These are phyloP conservation scores for Teinopalpus imperialis DNA, from an alignment of 2,888 invertebrate genomes.

Conservation along the genomic window DNA sequence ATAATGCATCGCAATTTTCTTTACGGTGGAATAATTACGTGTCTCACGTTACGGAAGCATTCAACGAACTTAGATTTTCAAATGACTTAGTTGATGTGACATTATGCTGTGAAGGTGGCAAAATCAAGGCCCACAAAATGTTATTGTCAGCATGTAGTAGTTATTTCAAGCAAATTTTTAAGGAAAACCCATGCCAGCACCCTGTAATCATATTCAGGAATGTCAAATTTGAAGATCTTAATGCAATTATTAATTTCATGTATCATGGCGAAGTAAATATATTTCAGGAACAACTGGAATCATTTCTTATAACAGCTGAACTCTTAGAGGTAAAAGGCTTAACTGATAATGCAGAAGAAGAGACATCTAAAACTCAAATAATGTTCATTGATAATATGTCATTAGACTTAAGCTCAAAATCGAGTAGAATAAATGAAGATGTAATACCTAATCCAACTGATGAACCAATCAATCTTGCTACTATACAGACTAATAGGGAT, in stretches of 20 bases:
- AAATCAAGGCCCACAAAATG: conserved; percentile 92
- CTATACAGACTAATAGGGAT: conserved; percentile 58
- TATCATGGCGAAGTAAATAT: conserved; percentile 92
- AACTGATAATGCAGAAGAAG: conserved; percentile 82
- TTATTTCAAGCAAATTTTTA: conserved; percentile 87
- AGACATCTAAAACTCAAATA: conserved; percentile 57
- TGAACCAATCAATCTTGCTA: conserved; percentile 73
- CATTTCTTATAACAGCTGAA: conserved; percentile 90
- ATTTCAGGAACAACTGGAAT: conserved; percentile 88
- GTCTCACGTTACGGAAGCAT: conserved; percentile 89
- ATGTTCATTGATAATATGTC: conserved; percentile 60
- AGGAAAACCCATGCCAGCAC: conserved; percentile 91
- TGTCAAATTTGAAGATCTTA: conserved; percentile 89
- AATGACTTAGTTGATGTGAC: conserved; percentile 92
- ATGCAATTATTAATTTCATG: conserved; percentile 91
- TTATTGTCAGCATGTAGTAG: conserved; percentile 92
- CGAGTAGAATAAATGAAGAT: conserved; percentile 53
- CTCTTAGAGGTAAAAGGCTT: conserved; percentile 89
- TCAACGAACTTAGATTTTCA: conserved; percentile 86
- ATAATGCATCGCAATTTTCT: conserved; percentile 90
- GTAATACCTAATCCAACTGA: conserved; percentile 55
- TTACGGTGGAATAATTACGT: conserved; percentile 94
- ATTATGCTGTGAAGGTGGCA: conserved; percentile 91
- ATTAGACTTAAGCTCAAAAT: conserved; percentile 70
- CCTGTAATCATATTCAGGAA: conserved; percentile 91